Evolutionary conservation across 2,797 vertebrate species (phyloP), one percentile per base, ranked within the genome.

Genomic region (Salmo trutta): DNA sequence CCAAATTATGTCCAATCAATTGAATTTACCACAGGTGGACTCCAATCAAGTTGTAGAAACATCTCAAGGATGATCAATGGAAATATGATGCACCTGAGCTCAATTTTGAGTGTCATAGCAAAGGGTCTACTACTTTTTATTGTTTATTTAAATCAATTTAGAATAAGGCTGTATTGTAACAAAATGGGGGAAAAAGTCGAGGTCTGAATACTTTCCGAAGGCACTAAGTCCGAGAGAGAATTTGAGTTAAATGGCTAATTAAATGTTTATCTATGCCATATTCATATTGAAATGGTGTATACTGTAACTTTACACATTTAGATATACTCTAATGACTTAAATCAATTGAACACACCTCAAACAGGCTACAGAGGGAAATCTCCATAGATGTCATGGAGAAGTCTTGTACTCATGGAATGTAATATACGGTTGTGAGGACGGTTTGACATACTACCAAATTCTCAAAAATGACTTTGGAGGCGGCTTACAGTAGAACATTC

Each of bases 31-130:
- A 47, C 41, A 47, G 41, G 41, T 47, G 41, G 10, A 47, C 41
- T 47, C 41, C 10, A 33, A 47, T 70, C 10, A 47, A 47, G 36
- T 41, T 47, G 33, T 4, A 70, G 31, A 47, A 70, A 70, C 19
- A 70, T 70, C 16, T 41, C 68, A 70, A 47, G 33, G 68, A 51
- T 70, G 36, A 70, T 70, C 5, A 47, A 12, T n/a, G 29, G 66
- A 68, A 68, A 36, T 29, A 68, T 4, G 66, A 36, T 33, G 66
- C 29, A 33, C 66, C 66, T 68, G 31, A 17, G 66, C 14, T 31
- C 14, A 68, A 68, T 33, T 36, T 36, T 19, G 1, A 33, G 14
- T 68, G 66, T 29, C 66, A 68, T 33, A 68, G 66, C 12, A 31
- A 68, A 68, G 66, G 27, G 66, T 68, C 31, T 33, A 33, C 5